A percentile compares a stretch with the other conserved stretches of the same genome.
These are phyloP conservation scores for Prochilodus magdalenae DNA, from an alignment of 2,113 vertebrate genomes.

Conservation along the genomic window DNA sequence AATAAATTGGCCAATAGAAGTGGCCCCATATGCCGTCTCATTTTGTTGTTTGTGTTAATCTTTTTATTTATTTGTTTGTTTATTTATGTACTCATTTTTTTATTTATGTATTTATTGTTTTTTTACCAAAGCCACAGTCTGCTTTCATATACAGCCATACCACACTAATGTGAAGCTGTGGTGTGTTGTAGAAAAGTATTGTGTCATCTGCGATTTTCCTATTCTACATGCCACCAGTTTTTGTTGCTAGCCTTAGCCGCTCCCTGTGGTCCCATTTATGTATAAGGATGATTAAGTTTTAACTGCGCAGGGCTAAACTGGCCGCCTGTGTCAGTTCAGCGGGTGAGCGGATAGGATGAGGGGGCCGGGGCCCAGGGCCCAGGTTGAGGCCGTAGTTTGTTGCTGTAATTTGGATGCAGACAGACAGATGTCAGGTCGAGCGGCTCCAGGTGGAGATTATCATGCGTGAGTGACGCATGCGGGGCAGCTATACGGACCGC, in stretches of 20 bases:
- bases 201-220: no score
- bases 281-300: conserved; percentile 26
- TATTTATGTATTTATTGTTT: no score
- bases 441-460: conserved; percentile 38
- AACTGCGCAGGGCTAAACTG: neutral
- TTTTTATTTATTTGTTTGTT: no score
- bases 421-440: conserved; percentile 46
- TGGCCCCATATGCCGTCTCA: no score
- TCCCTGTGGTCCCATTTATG: neutral
- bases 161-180: neutral
- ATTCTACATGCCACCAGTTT: neutral
- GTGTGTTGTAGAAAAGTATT: no score
- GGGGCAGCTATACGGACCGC: neutral
- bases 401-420: conserved; percentile 42
- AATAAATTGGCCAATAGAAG: no score
- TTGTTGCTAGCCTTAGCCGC: neutral
- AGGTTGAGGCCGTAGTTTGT: conserved; percentile 35
- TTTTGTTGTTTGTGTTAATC: no score
- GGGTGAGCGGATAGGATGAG: conserved; percentile 20
- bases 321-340: conserved; percentile 15
- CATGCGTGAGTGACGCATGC: conserved; percentile 30
- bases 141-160: no score
- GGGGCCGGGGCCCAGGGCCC: conserved; percentile 2
- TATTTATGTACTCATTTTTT: no score
- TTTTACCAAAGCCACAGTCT: no score